Conservation (phyloP, 2,888 invertebrate genomes). For the Conomelus anceps region DNA sequence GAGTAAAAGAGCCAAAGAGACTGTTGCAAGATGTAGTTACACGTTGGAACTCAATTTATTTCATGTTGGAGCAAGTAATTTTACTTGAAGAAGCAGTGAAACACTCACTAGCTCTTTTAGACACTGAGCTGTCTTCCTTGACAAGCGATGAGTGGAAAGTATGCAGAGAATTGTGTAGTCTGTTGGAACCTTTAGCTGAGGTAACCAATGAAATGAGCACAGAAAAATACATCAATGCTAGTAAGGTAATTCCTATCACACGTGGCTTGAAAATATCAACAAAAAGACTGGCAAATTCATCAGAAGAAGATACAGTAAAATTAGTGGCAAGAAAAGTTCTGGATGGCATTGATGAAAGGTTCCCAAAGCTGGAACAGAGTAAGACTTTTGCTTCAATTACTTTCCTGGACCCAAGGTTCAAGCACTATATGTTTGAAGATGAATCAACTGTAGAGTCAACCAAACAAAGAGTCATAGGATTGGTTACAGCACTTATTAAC, state of each 20-base stretch:
- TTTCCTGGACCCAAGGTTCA: conserved; percentile 4
- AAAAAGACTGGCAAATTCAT: not conserved
- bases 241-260: conserved; percentile 17
- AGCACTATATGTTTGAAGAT: conserved; percentile 1
- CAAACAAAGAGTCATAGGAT: not conserved
- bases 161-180: conserved; percentile 15
- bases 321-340: not conserved
- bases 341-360: not conserved
- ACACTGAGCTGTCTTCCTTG: too few relatives aligned
- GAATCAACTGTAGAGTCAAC: not conserved
- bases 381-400: not conserved
- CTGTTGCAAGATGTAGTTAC: conserved; percentile 6
- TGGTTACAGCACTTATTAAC: conserved; percentile 5
- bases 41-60: not conserved
- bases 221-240: conserved; percentile 19
- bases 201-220: conserved; percentile 20
- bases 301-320: not conserved
- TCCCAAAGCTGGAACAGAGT: not conserved
- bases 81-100: conserved; percentile 2
- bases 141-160: too few relatives aligned
- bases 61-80: conserved; percentile 1
- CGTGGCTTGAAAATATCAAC: not conserved
- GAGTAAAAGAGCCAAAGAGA: conserved; percentile 1
- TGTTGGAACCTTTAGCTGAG: conserved; percentile 20
- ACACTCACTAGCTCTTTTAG: conserved; percentile 26